A percentile compares a stretch with the other conserved stretches of the same genome.
phyloP scores from a whole-genome alignment of 92 coral and sea anemone species.

The Bergia sp. region DNA sequence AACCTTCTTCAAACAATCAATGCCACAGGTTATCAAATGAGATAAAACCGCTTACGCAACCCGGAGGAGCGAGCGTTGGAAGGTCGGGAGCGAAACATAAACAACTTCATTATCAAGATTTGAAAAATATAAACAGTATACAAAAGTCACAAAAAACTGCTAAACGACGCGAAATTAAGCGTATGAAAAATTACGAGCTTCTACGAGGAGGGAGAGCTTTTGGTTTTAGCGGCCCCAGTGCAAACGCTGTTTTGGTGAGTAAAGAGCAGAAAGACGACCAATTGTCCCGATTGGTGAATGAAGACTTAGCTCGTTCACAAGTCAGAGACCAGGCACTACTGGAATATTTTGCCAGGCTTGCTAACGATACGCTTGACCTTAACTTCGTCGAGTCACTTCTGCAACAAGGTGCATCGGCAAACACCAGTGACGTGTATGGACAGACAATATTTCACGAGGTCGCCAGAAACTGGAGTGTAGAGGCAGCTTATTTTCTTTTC shows the following conservation, averaged over 20 bases:
- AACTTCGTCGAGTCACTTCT: conserved; percentile 59
- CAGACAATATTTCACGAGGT: conserved; percentile 74
- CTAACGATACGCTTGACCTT: conserved; percentile 62
- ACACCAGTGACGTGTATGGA: conserved; percentile 60
- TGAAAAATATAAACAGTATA: neutral
- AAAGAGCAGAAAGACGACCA: neutral
- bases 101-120: conserved; percentile 21
- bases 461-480: conserved; percentile 68
- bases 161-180: conserved; percentile 12
- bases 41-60: neutral
- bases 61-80: neutral
- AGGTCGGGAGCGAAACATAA: conserved; percentile 1
- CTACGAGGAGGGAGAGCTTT: neutral
- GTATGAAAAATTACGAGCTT: conserved; percentile 8
- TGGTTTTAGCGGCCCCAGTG: neutral
- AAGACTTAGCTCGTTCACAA: neutral
- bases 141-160: conserved; percentile 33
- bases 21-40: neutral
- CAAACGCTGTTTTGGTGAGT: neutral
- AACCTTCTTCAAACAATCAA: neutral
- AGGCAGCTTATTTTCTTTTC: conserved; percentile 63
- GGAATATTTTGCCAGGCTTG: conserved; percentile 62
- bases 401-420: conserved; percentile 61
- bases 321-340: conserved; percentile 61
- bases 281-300: neutral